Base-by-base conservation (phyloP, 2,113 vertebrate genomes). In the Cygnus buccinator region DNA sequence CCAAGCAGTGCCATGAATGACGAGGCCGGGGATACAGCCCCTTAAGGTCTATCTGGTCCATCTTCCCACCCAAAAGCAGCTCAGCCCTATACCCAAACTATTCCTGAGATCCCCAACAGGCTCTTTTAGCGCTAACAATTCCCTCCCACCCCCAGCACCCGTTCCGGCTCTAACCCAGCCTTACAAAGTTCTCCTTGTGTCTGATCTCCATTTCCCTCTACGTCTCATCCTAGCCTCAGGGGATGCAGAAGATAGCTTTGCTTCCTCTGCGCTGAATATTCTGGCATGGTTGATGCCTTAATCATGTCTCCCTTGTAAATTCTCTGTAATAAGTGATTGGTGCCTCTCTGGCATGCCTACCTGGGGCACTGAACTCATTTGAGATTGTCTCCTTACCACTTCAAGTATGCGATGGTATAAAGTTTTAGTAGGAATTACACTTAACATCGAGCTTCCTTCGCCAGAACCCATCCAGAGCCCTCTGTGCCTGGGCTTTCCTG, bases 1-100 rank as follows among this genome's bases (percentile, higher is more conserved):
- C 57, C 19, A 29, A 39, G 39, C 0, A 59, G 16, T 6, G 50
- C 15, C 58, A 14, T 0, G 5, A 35, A 55, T 35, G 28, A 63
- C 28, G 55, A 82, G 37, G 28, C 16, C 37, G 25, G 46, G 57
- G 66, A n/a, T 4, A 70, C 3, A 13, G 5, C 26, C 6, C 12
- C 31, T 83, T 67, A 29, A 68, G 85, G 61, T 4, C 29, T 13
- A 25, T 9, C 35, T 72, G 23, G 72, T 35, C 43, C 29, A 75
- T 7, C 43, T 80, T 50, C 26, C 31, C 28, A 46, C 8, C 26
- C n/a, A 26, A 37, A 20, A 66, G 52, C 9, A 14, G 20, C 50
- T 73, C 59, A 44, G 22, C 9, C 31, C 20, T 65, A 29, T 10
- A 7, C 8, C n/a, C 50, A 89, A 92, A 66, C 48, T 54, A 14